Percentiles rank a stretch among this genome's conserved stretches.
phyloP scores from a whole-genome alignment of 2,888 invertebrate species.

The Sialis fuliginosa region DNA sequence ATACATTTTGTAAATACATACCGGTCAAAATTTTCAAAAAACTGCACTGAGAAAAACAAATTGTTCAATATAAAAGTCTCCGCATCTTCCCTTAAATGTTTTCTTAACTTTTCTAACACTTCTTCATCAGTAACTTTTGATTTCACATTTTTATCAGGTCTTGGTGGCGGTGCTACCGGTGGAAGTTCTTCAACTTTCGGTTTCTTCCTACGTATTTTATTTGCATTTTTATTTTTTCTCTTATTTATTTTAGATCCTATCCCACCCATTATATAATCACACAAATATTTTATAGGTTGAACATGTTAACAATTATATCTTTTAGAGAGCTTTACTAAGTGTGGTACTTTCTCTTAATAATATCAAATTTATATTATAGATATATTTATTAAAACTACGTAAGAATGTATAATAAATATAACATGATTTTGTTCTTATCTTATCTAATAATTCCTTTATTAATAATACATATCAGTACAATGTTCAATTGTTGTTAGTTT shows the following conservation, averaged over 20 bases:
- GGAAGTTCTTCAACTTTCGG: not conserved
- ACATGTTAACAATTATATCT: too few species aligned
- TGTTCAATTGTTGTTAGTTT: too few species aligned
- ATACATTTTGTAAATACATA: conserved; percentile 28
- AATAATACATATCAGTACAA: too few species aligned
- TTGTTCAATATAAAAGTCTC: conserved; percentile 61
- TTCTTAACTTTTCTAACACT: conserved; percentile 35
- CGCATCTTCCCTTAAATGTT: conserved; percentile 39
- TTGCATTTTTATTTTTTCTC: conserved; percentile 10
- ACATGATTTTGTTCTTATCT: too few species aligned
- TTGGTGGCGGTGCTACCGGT: not conserved
- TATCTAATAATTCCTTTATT: too few species aligned
- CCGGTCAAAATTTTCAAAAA: conserved; percentile 64
- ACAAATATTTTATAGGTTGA: not conserved
- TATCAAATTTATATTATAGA: too few species aligned
- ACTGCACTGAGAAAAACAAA: conserved; percentile 54
- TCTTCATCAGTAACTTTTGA: conserved; percentile 27
- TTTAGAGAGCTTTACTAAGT: too few species aligned
- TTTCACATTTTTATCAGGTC: too few species aligned
- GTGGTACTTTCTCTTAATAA: too few species aligned
- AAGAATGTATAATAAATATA: too few species aligned
- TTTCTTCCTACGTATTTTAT: not conserved
- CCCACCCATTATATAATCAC: conserved; percentile 2
- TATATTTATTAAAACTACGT: too few species aligned
- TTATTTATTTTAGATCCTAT: conserved; percentile 5